Evolutionary conservation across 2,888 invertebrate genomes (phyloP).

Genomic region (Atherix ibis): DNA sequence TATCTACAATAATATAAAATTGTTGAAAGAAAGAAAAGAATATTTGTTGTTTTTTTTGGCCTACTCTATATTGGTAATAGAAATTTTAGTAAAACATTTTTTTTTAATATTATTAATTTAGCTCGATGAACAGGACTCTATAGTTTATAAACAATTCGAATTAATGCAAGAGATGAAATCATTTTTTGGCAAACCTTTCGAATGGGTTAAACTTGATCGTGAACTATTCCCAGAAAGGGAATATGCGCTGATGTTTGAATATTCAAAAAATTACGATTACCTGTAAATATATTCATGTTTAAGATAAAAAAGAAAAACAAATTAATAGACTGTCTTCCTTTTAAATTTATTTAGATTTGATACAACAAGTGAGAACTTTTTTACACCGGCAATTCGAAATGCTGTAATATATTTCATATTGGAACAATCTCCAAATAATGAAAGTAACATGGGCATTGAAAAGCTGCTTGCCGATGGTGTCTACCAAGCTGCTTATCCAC

Average conservation of each 20-base stretch:
- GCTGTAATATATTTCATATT: constrained; percentile 61
- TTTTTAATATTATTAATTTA: constrained; percentile 13
- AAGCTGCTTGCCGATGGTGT: constrained; percentile 45
- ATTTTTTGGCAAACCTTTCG: constrained; percentile 34
- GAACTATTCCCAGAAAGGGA: constrained; percentile 43
- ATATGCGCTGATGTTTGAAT: constrained; percentile 50
- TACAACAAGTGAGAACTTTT: constrained; percentile 47
- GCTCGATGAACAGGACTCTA: constrained; percentile 30
- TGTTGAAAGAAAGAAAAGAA: not conserved
- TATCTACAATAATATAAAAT: too few species aligned
- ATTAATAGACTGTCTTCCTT: constrained; percentile 1
- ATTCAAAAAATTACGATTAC: constrained; percentile 52
- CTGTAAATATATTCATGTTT: constrained; percentile 38
- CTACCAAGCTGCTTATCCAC: constrained; percentile 55
- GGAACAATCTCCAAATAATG: constrained; percentile 48
- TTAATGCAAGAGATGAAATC: constrained; percentile 34
- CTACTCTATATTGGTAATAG: not conserved
- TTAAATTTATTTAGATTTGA: constrained; percentile 38
- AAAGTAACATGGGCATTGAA: constrained; percentile 49
- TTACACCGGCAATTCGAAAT: constrained; percentile 46
- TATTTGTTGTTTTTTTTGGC: not conserved
- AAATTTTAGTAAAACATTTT: constrained; percentile 4
- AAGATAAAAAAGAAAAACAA: not conserved
- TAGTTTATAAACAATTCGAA: constrained; percentile 25
- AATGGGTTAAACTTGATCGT: constrained; percentile 42